Evolutionary conservation across 2,888 invertebrate genomes (phyloP), one percentile per base, ranked within the genome.

Genomic region (Cylloceria caligata): DNA sequence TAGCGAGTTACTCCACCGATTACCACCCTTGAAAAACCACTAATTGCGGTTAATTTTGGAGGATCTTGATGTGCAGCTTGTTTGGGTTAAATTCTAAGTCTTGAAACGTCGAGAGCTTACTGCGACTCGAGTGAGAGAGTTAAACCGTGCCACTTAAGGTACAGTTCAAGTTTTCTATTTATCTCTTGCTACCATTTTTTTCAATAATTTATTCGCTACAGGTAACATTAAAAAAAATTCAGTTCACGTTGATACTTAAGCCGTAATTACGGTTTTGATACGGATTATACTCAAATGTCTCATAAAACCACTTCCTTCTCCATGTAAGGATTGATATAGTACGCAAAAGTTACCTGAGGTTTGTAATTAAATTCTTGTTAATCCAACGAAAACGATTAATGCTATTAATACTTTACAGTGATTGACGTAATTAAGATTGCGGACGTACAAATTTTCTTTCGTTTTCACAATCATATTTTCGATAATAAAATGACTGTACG

Each of bases 11-110:
- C 27, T 27, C 2, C 6, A 27, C n/a, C 1, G 27, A 52, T 21
- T 52, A 55, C 24, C 13, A 55, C 27, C 13, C 3, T 11, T 34
- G 13, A n/a, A 36, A 64, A 62, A 36, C 11, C 3, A 34, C 36
- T 39, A 64, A 73, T 64, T 64, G 49, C 49, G 39, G 21, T 62
- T 64, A 64, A 73, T 34, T 57, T 71, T 34, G 11, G 1, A 60
- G 57, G 62, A 11, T 21, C 39, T 62, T 16, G 36, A 60, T 4
- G 60, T 7, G 19, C 21, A 62, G 39, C 34, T 21, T 39, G 39
- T 21, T 24, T 39, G 36, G 11, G 11, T 62, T 21, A 21, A 9
- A 11, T 4, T 11, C 13, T 19, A 19, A 62, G 62, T 39, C 62
- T 11, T 60, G 16, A 19, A 36, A 60, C 19, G n/a, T n/a, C 6